Base-by-base conservation (phyloP, 2,113 vertebrate species). In the Regulus satrapa region DNA sequence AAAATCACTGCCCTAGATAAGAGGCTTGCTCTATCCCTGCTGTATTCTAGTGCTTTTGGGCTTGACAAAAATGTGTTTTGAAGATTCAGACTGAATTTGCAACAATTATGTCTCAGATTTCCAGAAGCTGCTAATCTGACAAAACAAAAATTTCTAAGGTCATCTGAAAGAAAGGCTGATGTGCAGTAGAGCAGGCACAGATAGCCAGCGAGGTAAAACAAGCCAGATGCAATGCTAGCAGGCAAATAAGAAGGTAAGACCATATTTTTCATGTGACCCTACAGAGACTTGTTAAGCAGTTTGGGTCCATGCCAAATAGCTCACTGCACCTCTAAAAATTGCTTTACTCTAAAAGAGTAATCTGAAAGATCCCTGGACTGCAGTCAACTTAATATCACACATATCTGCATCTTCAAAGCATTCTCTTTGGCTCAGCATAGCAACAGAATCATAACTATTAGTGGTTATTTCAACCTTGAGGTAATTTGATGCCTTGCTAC, bases 391-490 rank as follows among this genome's bases (percentile, higher is more conserved):
- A 94, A 91, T 91, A 96, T 95, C 85, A 95, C 67, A 81, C 75
- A 75, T 95, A 95, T 87, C 88, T 94, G 26, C 48, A 75, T 82
- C 94, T 96, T 95, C 95, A 95, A 95, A 96, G 91, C 95, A 92
- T 94, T 95, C 80, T 95, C 24, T 85, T 88, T 86, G 58, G 62
- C 78, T 95, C 73, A 92, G 59, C 41, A n/a, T 90, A 92, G 74
- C 67, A 86, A 86, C 69, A 91, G 92, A 92, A 89, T 63, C 68
- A 31, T 85, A 94, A 91, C 85, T 92, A 87, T 73, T 92, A 94
- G 71, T 38, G 51, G 83, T 92, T 94, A 62, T 93, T 96, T 94
- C 79, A 97, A 77, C 49, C 76, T 88, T 67, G n/a, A 74, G 72
- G 80, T 93, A 88, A 94, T 66, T 80, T 81, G 81, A 92, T 87